A percentile compares a stretch with the other conserved stretches of the same genome.
phyloP scores from a whole-genome alignment of 2,113 vertebrate genomes.

The Galeopterus variegatus region DNA sequence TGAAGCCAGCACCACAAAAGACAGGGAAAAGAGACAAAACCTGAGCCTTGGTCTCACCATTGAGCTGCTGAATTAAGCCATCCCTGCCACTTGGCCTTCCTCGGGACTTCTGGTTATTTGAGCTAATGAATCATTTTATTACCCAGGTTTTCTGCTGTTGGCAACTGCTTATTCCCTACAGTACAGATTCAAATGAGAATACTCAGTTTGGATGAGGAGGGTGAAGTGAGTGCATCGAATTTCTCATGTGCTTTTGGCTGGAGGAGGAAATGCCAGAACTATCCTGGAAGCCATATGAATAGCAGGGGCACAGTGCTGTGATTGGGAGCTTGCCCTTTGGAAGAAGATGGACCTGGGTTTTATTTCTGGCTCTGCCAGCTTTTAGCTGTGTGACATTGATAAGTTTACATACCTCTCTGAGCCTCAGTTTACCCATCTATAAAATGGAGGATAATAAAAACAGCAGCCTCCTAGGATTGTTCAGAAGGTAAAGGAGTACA shows the following conservation, averaged over 20 bases:
- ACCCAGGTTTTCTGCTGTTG: background rate
- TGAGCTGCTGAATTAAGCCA: background rate
- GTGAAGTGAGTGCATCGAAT: background rate
- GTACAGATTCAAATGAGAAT: background rate
- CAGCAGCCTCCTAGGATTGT: background rate
- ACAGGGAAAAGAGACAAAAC: background rate
- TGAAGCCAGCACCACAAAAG: background rate
- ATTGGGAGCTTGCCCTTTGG: background rate
- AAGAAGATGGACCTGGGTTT: background rate
- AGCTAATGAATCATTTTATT: background rate
- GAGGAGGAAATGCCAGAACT: background rate
- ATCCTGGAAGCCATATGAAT: background rate
- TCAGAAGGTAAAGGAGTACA: background rate
- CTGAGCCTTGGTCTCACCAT: background rate
- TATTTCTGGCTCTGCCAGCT: background rate
- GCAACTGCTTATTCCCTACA: accelerated
- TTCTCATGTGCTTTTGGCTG: background rate
- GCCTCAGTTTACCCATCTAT: background rate
- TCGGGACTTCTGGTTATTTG: background rate
- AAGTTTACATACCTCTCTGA: background rate
- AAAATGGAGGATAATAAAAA: background rate
- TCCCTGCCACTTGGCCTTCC: background rate
- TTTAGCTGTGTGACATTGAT: background rate
- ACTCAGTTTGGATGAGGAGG: background rate
- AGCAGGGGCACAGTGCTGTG: background rate